Conservation (phyloP, 2,113 vertebrate species). For the Thamnophis sirtalis region DNA sequence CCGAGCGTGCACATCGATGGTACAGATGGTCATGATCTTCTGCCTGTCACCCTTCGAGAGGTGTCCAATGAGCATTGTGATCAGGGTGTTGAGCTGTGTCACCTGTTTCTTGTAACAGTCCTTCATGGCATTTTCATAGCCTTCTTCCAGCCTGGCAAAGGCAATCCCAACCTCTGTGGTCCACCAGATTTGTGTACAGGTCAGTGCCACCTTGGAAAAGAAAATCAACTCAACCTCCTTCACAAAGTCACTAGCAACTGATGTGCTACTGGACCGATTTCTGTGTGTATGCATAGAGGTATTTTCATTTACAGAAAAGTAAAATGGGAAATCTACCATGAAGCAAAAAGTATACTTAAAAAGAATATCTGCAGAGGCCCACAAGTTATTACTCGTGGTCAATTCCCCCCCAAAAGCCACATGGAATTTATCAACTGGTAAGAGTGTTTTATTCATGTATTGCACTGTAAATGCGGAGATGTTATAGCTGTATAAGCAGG, state of each 20-base stretch:
- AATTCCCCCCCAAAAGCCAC: background rate
- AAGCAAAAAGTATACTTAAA: background rate
- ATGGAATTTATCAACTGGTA: background rate
- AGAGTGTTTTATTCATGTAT: background rate
- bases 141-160: slow-evolving; percentile 88
- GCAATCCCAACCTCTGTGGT: slow-evolving; percentile 86
- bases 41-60: slow-evolving; percentile 87
- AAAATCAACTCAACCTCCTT: background rate
- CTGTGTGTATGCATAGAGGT: background rate
- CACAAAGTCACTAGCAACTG: background rate
- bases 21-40: slow-evolving; percentile 97
- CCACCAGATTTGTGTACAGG: slow-evolving; percentile 97
- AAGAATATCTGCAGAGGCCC: background rate
- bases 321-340: background rate
- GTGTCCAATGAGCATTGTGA: slow-evolving; percentile 87
- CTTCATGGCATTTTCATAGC: slow-evolving; percentile 87
- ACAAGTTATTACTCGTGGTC: background rate
- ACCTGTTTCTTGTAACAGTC: slow-evolving; percentile 94
- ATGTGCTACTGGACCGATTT: background rate
- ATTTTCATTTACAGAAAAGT: background rate
- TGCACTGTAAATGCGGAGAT: background rate
- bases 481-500: background rate
- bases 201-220: slow-evolving; percentile 80
- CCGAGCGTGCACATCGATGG: slow-evolving; percentile 92
- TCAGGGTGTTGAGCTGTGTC: slow-evolving; percentile 87